These are phyloP conservation scores for Therioaphis trifolii DNA, from an alignment of 2,888 invertebrate genomes.

Conservation along the genomic window DNA sequence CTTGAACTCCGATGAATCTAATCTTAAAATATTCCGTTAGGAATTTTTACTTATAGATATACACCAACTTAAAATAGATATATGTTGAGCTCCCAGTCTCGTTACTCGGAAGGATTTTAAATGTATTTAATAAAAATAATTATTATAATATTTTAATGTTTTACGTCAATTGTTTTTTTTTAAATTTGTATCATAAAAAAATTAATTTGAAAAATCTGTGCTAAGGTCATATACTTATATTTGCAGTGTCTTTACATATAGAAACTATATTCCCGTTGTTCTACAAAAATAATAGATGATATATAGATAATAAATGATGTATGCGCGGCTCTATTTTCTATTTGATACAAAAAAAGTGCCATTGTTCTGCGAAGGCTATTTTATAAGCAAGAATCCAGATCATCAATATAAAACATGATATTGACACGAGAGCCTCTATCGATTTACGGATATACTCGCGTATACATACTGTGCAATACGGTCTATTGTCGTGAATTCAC, in stretches of 20 bases:
- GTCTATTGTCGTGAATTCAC: background rate
- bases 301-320: background rate
- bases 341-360: constrained; percentile 10
- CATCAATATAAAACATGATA: background rate
- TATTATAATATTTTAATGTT: too few species aligned
- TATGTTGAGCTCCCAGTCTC: too few species aligned
- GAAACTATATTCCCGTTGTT: background rate
- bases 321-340: background rate
- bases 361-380: constrained; percentile 38
- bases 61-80: too few species aligned
- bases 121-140: too few species aligned
- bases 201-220: background rate
- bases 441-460: background rate
- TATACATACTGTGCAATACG: background rate
- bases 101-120: too few species aligned
- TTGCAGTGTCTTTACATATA: background rate
- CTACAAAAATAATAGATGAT: constrained; percentile 9
- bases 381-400: background rate
- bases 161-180: too few species aligned
- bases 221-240: background rate
- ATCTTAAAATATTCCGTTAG: too few species aligned
- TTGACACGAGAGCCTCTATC: too few species aligned
- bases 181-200: too few species aligned
- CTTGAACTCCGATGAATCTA: too few species aligned
- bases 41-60: too few species aligned